Percentiles rank a stretch among this genome's conserved stretches.
Conservation (phyloP, 1,140 invertebrate species). For the Papilio helenus region DNA sequence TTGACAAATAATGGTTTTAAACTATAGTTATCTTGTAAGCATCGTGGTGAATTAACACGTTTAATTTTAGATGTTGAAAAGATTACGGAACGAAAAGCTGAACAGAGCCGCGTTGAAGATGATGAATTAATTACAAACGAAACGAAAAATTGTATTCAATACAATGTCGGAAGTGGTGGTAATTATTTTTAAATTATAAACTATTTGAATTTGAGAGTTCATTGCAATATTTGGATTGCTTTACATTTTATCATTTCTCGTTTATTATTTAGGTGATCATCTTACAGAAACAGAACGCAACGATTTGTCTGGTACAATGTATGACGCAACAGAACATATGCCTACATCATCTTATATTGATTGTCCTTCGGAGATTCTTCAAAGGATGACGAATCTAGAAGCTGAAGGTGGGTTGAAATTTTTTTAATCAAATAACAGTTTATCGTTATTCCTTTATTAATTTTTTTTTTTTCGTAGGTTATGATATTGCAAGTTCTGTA, state of each 20-base stretch:
- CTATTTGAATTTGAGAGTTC: neutral
- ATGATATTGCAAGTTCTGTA: conserved; percentile 44
- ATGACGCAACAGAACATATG: conserved; percentile 25
- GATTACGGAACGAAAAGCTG: neutral
- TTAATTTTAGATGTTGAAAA: conserved; percentile 4
- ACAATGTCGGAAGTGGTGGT: conserved; percentile 16
- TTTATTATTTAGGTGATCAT: conserved; percentile 15
- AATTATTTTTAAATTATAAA: neutral
- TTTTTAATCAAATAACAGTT: neutral
- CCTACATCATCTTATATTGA: conserved; percentile 54
- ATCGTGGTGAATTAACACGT: neutral
- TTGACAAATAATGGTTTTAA: neutral
- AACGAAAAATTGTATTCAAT: neutral
- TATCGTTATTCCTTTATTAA: neutral
- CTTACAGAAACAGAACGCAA: conserved; percentile 11
- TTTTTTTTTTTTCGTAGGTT: conserved; percentile 41
- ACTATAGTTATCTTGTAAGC: neutral
- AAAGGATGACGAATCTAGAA: conserved; percentile 71
- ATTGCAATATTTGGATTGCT: neutral
- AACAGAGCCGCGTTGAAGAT: neutral
- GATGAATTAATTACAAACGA: neutral
- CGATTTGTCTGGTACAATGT: neutral
- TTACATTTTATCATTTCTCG: neutral
- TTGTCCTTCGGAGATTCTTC: conserved; percentile 65
- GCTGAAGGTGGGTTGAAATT: conserved; percentile 45